phyloP scores from a whole-genome alignment of 2,888 invertebrate genomes.

The Pterostichus madidus region DNA sequence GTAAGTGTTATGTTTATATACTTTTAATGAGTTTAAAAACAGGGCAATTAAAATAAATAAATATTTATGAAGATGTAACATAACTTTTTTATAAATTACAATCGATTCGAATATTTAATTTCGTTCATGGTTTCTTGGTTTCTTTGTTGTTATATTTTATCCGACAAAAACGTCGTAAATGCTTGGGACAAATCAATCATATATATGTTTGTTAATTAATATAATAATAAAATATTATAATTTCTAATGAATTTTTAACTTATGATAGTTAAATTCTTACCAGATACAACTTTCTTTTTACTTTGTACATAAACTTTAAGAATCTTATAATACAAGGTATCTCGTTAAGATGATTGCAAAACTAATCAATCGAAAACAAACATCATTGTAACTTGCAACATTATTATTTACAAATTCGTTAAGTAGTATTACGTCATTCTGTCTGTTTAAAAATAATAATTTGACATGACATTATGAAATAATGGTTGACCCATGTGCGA shows the following conservation, averaged over 20 bases:
- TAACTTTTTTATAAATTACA: too few species aligned
- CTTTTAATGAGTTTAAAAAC: not conserved
- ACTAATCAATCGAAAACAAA: too few species aligned
- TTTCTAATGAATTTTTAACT: not conserved
- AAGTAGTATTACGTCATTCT: too few species aligned
- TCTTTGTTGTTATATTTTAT: not conserved
- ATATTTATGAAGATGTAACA: not conserved
- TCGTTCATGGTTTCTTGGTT: not conserved
- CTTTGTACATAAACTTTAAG: not conserved
- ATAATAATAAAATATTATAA: not conserved
- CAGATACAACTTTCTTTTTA: not conserved
- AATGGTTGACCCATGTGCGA: too few species aligned
- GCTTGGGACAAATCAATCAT: not conserved
- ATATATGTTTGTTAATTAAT: too few species aligned
- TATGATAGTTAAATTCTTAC: not conserved
- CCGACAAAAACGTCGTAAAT: not conserved
- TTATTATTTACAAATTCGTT: too few species aligned
- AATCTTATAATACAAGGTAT: too few species aligned
- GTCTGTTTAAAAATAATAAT: too few species aligned
- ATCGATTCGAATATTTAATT: not conserved
- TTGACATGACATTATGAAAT: too few species aligned
- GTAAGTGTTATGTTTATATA: conserved; percentile 17
- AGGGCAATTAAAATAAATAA: not conserved
- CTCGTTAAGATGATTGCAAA: too few species aligned
- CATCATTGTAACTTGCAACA: too few species aligned